Percentiles rank a stretch among this genome's conserved stretches.
Evolutionary conservation across 1,140 invertebrate species (phyloP).

Genomic region (Melanaphis sacchari): DNA sequence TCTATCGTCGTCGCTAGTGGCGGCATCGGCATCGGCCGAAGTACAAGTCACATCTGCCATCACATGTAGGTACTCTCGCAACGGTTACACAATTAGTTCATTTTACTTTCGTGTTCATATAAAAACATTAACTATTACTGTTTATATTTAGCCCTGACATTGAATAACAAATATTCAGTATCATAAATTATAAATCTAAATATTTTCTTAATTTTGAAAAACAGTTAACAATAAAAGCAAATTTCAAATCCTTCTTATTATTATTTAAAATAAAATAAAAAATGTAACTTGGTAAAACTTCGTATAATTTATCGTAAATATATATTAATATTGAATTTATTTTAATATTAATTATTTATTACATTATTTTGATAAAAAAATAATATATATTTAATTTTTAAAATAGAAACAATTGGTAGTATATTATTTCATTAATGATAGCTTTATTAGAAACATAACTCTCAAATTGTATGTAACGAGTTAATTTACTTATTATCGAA

Average conservation of each 20-base stretch:
- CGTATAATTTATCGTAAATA: neutral
- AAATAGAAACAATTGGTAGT: neutral
- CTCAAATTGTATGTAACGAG: neutral
- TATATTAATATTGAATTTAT: neutral
- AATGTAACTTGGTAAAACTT: neutral
- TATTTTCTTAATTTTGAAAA: neutral
- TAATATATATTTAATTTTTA: neutral
- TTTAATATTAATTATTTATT: neutral
- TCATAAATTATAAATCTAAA: neutral
- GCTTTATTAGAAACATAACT: neutral
- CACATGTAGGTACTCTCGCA: neutral
- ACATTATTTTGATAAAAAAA: neutral
- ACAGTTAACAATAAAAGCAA: neutral
- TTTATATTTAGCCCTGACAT: neutral
- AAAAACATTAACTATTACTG: neutral
- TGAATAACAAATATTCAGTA: neutral
- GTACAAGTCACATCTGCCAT: neutral
- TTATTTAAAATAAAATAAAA: too few species aligned
- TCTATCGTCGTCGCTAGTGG: constrained; percentile 17
- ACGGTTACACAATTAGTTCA: neutral
- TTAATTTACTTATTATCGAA: neutral
- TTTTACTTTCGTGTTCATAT: neutral
- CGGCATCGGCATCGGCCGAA: neutral
- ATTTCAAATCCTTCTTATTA: too few species aligned
- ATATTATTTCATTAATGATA: neutral